A percentile compares a stretch with the other conserved stretches of the same genome.
These are phyloP conservation scores for Scytalopus superciliaris DNA, from an alignment of 2,113 vertebrate genomes.

Conservation along the genomic window DNA sequence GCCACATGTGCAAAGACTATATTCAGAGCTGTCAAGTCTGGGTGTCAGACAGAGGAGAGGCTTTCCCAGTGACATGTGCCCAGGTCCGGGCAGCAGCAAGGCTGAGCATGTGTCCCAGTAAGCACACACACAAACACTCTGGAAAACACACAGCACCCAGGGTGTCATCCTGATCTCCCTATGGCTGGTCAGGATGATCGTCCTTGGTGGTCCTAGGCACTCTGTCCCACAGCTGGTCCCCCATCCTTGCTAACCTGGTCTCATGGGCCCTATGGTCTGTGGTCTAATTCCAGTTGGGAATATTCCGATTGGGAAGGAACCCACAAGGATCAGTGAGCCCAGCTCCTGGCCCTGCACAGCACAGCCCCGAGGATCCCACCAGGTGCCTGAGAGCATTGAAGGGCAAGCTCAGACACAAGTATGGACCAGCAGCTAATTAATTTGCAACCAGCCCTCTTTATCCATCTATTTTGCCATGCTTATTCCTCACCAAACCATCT, in stretches of 20 bases:
- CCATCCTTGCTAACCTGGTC: background rate
- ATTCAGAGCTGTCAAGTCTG: background rate
- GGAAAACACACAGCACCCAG: background rate
- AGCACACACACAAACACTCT: background rate
- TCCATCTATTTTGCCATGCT: background rate
- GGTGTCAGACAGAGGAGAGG: rapidly evolving
- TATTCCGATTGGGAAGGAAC: too few species aligned
- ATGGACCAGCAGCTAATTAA: background rate
- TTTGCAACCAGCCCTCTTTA: background rate
- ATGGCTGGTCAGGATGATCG: background rate
- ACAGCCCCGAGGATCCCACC: too few species aligned
- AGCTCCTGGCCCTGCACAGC: too few species aligned
- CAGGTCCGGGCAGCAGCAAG: background rate
- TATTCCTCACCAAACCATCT: background rate
- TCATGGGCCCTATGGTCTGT: background rate
- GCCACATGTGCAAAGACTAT: background rate
- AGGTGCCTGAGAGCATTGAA: background rate
- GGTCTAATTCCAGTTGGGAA: background rate
- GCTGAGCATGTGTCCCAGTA: background rate
- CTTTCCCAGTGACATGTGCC: background rate
- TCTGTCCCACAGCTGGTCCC: background rate
- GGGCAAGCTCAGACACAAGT: background rate
- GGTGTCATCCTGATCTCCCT: background rate
- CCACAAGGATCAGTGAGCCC: too few species aligned
- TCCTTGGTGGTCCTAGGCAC: background rate